These are phyloP conservation scores for Noctua janthe DNA, from an alignment of 2,888 invertebrate genomes.

Conservation along the genomic window DNA sequence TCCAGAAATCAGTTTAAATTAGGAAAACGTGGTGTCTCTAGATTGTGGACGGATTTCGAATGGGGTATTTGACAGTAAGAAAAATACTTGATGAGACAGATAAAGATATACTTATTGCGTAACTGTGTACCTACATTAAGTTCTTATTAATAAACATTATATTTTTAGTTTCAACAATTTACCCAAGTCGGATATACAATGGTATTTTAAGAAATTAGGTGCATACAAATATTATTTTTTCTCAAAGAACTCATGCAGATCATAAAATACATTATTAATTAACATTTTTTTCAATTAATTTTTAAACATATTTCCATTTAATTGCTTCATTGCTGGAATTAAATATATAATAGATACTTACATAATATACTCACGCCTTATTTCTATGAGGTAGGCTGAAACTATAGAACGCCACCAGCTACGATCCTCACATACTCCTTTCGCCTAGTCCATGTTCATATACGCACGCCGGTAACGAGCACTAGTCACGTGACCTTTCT, in stretches of 20 bases:
- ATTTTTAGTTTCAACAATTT: no score
- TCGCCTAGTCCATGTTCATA: not conserved
- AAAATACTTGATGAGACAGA: not conserved
- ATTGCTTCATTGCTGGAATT: no score
- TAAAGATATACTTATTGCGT: no score
- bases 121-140: no score
- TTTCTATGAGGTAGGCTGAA: not conserved
- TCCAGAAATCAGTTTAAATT: constrained; percentile 34
- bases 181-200: no score
- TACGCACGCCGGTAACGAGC: not conserved
- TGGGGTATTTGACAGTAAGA: not conserved
- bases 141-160: no score
- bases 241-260: no score
- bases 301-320: no score
- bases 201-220: no score
- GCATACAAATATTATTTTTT: no score
- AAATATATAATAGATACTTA: not conserved
- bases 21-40: not conserved
- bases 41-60: not conserved
- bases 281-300: no score
- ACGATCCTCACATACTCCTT: not conserved
- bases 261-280: no score
- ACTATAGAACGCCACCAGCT: not conserved
- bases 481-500: not conserved
- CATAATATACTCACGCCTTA: not conserved